Percentiles rank a stretch among this genome's conserved stretches.
phyloP scores from a whole-genome alignment of 2,797 vertebrate species.

The Alauda arvensis region DNA sequence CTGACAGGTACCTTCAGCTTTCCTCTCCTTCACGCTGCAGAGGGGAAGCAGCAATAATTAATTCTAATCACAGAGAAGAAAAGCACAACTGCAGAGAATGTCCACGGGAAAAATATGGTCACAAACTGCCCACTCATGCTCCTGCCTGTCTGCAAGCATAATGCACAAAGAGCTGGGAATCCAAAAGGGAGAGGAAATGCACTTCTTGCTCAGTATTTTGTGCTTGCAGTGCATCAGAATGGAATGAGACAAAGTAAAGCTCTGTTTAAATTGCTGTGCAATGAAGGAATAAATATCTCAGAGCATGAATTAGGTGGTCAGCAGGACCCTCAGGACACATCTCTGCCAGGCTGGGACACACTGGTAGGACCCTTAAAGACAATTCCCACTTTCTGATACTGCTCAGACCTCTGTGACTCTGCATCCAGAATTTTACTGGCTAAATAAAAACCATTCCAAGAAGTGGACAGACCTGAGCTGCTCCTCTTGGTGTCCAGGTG shows the following conservation, averaged over 20 bases:
- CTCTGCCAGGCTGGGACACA: background rate
- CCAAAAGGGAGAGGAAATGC: background rate
- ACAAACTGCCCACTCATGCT: background rate
- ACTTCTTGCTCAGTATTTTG: background rate
- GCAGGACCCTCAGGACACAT: background rate
- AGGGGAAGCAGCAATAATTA: slow-evolving; percentile 65
- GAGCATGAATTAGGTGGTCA: background rate
- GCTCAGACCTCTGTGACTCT: background rate
- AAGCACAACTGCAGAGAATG: slow-evolving; percentile 25
- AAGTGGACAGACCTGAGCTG: background rate
- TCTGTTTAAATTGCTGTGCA: background rate
- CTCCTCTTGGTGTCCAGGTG: background rate
- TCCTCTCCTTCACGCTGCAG: slow-evolving; percentile 24
- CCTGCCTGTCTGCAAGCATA: background rate
- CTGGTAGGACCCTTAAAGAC: background rate
- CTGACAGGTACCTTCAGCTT: slow-evolving; percentile 1
- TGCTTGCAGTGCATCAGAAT: background rate
- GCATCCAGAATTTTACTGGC: background rate
- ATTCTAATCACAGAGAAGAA: slow-evolving; percentile 67
- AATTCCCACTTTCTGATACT: background rate
- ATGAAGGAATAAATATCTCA: background rate
- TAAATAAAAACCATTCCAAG: background rate
- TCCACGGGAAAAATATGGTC: slow-evolving; percentile 33
- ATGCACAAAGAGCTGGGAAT: background rate
- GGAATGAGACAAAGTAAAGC: background rate